Evolutionary conservation across 2,113 vertebrate genomes (phyloP).

Genomic region (Rhinoderma darwinii): DNA sequence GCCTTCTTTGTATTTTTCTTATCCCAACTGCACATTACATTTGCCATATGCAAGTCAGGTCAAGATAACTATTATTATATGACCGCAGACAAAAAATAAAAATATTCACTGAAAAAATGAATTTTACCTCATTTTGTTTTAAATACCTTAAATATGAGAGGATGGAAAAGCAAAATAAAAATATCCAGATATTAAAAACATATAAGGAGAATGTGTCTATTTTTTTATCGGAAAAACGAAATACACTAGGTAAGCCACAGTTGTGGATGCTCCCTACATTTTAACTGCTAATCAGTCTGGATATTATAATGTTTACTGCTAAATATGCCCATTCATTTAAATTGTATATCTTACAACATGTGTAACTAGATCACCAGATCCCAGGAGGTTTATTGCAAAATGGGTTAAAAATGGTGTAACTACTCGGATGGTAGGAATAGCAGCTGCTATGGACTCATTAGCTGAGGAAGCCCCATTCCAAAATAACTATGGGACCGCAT

Average conservation of each 20-base stretch:
- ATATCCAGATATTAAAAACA: neutral
- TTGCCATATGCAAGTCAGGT: conserved; percentile 62
- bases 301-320: neutral
- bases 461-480: too few species aligned
- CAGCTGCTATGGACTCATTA: too few species aligned
- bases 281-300: neutral
- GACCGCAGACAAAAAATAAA: conserved; percentile 45
- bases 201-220: neutral
- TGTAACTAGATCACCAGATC: too few species aligned
- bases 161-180: conserved; percentile 8
- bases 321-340: too few species aligned
- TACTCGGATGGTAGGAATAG: too few species aligned
- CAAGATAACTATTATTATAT: conserved; percentile 45
- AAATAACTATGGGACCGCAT: too few species aligned
- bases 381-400: too few species aligned
- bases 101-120: conserved; percentile 39
- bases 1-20: conserved; percentile 62
- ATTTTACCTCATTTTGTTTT: conserved; percentile 27
- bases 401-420: too few species aligned
- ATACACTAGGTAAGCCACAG: neutral
- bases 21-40: conserved; percentile 48
- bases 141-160: conserved; percentile 14
- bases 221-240: neutral
- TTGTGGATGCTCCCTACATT: neutral
- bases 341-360: too few species aligned